These are phyloP conservation scores for Antedon mediterranea DNA, from an alignment of 53 echinoderm and acorn worm species.

Conservation along the genomic window DNA sequence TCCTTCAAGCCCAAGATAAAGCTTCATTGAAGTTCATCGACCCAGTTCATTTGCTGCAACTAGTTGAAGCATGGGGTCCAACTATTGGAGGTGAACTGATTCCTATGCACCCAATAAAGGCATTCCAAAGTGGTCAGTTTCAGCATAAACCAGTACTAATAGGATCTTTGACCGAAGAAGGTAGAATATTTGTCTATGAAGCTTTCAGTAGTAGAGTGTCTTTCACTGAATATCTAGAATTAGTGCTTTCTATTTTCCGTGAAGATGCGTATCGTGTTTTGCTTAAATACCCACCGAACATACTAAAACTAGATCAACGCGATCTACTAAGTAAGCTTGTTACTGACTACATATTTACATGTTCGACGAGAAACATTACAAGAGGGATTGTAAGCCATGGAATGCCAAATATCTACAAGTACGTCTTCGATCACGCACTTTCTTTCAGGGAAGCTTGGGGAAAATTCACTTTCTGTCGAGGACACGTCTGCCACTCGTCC, in stretches of 20 bases:
- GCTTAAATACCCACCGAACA: not conserved
- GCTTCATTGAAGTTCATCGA: not conserved
- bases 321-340: constrained; percentile 1
- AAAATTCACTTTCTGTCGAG: not conserved
- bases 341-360: constrained; percentile 14
- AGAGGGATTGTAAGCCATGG: not conserved
- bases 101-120: not conserved
- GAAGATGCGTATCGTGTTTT: not conserved
- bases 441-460: constrained; percentile 17
- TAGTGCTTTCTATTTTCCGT: not conserved
- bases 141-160: constrained; percentile 9
- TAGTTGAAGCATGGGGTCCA: constrained; percentile 12
- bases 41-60: not conserved
- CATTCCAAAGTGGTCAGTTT: constrained; percentile 2
- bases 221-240: not conserved
- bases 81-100: not conserved
- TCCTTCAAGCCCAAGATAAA: not conserved
- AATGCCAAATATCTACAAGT: not conserved
- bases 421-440: constrained; percentile 10
- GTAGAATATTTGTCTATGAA: constrained; percentile 5
- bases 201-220: not conserved
- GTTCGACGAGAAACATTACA: constrained; percentile 1
- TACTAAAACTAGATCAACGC: not conserved
- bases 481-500: constrained; percentile 8
- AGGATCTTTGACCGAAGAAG: constrained; percentile 10